Conservation (phyloP, 2,797 vertebrate species). For the Rhabdophis nuchalis region DNA sequence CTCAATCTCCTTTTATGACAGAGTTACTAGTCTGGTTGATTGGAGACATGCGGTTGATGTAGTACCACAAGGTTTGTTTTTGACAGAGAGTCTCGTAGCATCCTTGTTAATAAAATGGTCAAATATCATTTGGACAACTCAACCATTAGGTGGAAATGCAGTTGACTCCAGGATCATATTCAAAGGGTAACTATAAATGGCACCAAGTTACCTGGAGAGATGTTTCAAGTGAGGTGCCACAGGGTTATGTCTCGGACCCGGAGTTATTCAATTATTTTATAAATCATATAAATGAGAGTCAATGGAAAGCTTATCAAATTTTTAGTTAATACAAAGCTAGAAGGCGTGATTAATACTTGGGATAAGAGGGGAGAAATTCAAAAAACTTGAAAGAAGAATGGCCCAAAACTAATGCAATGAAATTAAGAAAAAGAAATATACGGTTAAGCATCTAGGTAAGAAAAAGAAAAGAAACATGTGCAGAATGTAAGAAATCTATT, state of each 20-base stretch:
- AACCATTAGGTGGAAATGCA: not conserved
- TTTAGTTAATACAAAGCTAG: not conserved
- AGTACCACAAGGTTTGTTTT: not conserved
- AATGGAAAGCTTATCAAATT: not conserved
- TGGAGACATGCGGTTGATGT: not conserved
- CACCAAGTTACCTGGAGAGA: not conserved
- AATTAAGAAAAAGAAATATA: not conserved
- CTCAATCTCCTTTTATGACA: not conserved
- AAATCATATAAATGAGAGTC: not conserved
- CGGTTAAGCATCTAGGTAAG: not conserved
- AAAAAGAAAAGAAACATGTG: not conserved
- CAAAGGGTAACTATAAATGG: not conserved
- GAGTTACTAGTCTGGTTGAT: not conserved
- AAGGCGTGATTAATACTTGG: not conserved
- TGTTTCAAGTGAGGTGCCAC: not conserved
- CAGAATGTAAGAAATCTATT: not conserved
- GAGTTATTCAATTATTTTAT: not conserved
- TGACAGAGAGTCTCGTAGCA: not conserved
- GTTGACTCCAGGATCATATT: not conserved
- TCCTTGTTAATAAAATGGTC: not conserved
- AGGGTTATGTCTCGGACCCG: not conserved
- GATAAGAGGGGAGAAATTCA: not conserved
- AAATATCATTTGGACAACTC: not conserved
- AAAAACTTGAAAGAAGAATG: not conserved
- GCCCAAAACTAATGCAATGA: not conserved